phyloP scores from a whole-genome alignment of 2,113 vertebrate genomes.

The Erythrocercus mccallii region DNA sequence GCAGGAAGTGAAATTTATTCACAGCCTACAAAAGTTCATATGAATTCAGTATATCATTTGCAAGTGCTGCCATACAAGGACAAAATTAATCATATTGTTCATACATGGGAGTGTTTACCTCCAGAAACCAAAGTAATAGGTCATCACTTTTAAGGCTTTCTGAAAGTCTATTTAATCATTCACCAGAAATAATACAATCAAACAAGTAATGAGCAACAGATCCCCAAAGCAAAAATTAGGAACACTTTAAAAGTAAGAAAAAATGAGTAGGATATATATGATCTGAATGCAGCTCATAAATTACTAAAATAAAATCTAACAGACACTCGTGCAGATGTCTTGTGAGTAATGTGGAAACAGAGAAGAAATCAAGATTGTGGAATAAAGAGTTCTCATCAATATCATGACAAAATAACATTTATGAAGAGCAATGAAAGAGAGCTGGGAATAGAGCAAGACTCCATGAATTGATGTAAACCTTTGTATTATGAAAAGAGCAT shows the following conservation, averaged over 20 bases:
- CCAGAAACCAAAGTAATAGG: not conserved
- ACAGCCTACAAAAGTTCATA: not conserved
- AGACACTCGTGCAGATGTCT: not conserved
- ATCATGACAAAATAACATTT: not conserved
- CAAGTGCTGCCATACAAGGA: not conserved
- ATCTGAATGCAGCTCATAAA: not conserved
- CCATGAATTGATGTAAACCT: not conserved
- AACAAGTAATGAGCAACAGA: not conserved
- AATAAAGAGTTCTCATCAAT: not conserved
- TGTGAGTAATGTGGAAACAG: not conserved
- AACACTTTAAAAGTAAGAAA: not conserved
- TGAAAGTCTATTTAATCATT: not conserved
- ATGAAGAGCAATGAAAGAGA: not conserved
- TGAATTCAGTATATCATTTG: not conserved
- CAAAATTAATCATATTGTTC: not conserved
- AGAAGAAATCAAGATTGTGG: not conserved
- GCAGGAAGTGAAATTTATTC: not conserved
- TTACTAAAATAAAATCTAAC: not conserved
- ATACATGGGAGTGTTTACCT: not conserved
- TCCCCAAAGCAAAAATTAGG: not conserved
- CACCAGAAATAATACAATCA: not conserved
- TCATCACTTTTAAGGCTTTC: not conserved
- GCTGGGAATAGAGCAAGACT: not conserved
- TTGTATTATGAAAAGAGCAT: not conserved
- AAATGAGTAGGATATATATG: not conserved